These are phyloP conservation scores for Ischnura elegans DNA, from an alignment of 2,888 invertebrate species.

Conservation along the genomic window DNA sequence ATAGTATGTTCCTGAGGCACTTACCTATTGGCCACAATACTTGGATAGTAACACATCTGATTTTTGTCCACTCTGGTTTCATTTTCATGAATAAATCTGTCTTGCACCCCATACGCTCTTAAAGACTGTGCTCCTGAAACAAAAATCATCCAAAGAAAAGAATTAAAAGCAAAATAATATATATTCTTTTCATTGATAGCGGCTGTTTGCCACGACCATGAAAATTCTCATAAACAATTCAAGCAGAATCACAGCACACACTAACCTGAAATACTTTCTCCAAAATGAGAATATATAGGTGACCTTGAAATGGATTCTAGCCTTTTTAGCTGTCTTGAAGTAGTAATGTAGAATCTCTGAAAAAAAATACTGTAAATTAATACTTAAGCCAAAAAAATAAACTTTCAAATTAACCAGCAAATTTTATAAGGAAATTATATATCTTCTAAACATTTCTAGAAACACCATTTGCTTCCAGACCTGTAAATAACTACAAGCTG, in stretches of 20 bases:
- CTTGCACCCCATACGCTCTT: slow-evolving; percentile 78
- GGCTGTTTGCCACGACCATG: background rate
- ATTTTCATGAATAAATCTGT: slow-evolving; percentile 80
- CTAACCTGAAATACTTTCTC: slow-evolving; percentile 77
- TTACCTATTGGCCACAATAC: slow-evolving; percentile 79
- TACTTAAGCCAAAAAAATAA: too few relatives aligned
- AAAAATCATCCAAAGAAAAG: background rate
- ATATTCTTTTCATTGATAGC: too few relatives aligned
- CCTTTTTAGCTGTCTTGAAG: slow-evolving; percentile 80
- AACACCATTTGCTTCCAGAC: too few relatives aligned
- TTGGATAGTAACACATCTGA: slow-evolving; percentile 80
- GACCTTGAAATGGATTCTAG: slow-evolving; percentile 80
- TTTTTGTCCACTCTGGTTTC: slow-evolving; percentile 80
- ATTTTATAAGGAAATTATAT: too few relatives aligned
- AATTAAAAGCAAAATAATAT: too few relatives aligned
- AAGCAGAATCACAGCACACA: background rate
- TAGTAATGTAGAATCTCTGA: slow-evolving; percentile 80
- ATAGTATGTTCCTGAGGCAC: background rate
- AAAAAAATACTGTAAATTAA: slow-evolving; percentile 25
- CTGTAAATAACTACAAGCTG: too few relatives aligned
- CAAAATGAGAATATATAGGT: slow-evolving; percentile 81
- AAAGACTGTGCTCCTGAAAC: slow-evolving; percentile 77
- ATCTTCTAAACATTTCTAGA: too few relatives aligned
- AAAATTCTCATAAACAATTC: background rate
- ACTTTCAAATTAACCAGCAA: too few relatives aligned